Evolutionary conservation across 2,797 vertebrate genomes (phyloP).

Genomic region (Phylloscopus collybita): DNA sequence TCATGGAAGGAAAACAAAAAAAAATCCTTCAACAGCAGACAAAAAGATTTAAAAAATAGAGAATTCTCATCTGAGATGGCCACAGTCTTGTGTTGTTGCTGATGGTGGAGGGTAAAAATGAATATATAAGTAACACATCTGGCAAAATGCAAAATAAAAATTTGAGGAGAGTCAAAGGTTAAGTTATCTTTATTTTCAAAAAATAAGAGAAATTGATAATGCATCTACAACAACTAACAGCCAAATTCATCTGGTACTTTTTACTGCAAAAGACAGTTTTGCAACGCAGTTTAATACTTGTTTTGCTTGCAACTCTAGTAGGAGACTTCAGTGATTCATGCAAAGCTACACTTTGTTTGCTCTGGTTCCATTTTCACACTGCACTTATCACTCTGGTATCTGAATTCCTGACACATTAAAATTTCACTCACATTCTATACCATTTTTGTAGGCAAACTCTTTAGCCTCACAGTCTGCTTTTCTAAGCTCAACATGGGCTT

Average conservation of each 20-base stretch:
- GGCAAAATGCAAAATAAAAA: background rate
- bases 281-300: background rate
- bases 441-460: background rate
- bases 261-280: background rate
- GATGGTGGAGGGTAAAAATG: background rate
- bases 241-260: background rate
- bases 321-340: background rate
- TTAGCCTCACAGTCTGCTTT: background rate
- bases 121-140: background rate
- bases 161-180: background rate
- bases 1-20: constrained; percentile 18
- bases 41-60: background rate
- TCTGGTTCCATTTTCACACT: background rate
- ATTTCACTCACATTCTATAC: background rate
- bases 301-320: background rate
- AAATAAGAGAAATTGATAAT: background rate
- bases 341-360: background rate
- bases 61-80: background rate
- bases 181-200: background rate
- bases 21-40: background rate
- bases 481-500: background rate
- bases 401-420: background rate
- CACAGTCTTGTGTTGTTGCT: background rate
- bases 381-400: background rate
- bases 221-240: background rate